These are phyloP conservation scores for Poecilia velifera DNA, from an alignment of 2,797 vertebrate genomes.

Conservation along the genomic window DNA sequence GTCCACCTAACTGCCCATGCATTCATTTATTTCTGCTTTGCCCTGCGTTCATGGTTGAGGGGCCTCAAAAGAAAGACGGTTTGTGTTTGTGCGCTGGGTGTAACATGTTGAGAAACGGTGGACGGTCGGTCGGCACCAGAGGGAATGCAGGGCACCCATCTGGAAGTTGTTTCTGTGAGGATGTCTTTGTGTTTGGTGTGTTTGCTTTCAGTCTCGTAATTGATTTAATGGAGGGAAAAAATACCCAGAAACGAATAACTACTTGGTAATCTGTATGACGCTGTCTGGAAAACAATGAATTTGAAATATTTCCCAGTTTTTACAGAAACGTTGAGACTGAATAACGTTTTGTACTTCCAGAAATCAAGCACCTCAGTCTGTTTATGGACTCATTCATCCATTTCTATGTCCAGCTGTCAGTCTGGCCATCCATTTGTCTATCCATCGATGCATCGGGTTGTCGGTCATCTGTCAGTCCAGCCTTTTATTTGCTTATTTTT, in stretches of 20 bases:
- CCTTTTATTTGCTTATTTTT: neutral
- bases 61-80: constrained; percentile 52
- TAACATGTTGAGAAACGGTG: constrained; percentile 59
- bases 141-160: constrained; percentile 51
- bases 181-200: constrained; percentile 40
- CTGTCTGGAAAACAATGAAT: neutral
- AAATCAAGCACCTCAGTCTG: neutral
- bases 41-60: constrained; percentile 57
- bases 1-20: constrained; percentile 60
- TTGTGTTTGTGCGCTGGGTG: constrained; percentile 68
- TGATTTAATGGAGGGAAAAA: constrained; percentile 34
- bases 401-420: neutral
- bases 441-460: neutral
- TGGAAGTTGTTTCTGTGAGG: constrained; percentile 54
- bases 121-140: constrained; percentile 38
- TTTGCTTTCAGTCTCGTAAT: constrained; percentile 42
- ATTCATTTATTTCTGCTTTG: constrained; percentile 67
- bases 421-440: neutral
- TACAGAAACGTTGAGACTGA: neutral
- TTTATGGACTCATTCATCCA: neutral
- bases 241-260: constrained; percentile 51
- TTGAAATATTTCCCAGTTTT: neutral
- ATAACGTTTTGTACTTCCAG: neutral
- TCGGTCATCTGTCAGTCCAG: neutral
- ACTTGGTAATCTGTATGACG: neutral